These are phyloP conservation scores for Drosophila eohydei DNA, from an alignment of 2,888 invertebrate genomes.

Conservation along the genomic window DNA sequence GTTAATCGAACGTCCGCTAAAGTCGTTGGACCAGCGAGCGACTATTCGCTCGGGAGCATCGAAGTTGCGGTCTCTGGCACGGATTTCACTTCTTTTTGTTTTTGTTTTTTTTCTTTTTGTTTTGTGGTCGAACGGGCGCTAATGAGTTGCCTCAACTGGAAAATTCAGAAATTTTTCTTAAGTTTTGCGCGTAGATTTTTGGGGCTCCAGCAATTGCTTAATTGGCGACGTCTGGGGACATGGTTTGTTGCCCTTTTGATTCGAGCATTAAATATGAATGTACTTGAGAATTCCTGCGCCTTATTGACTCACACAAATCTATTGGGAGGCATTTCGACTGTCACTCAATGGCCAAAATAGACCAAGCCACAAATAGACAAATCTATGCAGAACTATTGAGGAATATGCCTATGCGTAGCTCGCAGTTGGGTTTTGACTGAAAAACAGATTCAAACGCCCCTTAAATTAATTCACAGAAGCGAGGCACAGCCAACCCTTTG, in stretches of 20 bases:
- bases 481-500: slow-evolving; percentile 34
- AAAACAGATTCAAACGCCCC: slow-evolving; percentile 82
- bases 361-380: neutral
- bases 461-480: slow-evolving; percentile 74
- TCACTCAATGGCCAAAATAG: slow-evolving; percentile 22
- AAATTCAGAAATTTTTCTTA: slow-evolving; percentile 35
- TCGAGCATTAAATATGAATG: slow-evolving; percentile 59
- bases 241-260: slow-evolving; percentile 60
- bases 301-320: slow-evolving; percentile 42
- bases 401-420: neutral
- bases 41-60: slow-evolving; percentile 56
- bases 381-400: neutral
- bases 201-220: slow-evolving; percentile 68
- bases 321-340: slow-evolving; percentile 60
- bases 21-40: slow-evolving; percentile 35
- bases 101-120: neutral
- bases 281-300: slow-evolving; percentile 36
- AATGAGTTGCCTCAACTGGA: slow-evolving; percentile 39
- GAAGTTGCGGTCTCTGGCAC: slow-evolving; percentile 32
- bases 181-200: slow-evolving; percentile 17
- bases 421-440: slow-evolving; percentile 7
- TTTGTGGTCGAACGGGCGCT: slow-evolving; percentile 45
- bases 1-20: slow-evolving; percentile 68
- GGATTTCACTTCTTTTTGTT: slow-evolving; percentile 23
- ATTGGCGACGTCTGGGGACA: slow-evolving; percentile 77